Evolutionary conservation across 2,113 vertebrate genomes (phyloP).

Genomic region (Nicator chloris): DNA sequence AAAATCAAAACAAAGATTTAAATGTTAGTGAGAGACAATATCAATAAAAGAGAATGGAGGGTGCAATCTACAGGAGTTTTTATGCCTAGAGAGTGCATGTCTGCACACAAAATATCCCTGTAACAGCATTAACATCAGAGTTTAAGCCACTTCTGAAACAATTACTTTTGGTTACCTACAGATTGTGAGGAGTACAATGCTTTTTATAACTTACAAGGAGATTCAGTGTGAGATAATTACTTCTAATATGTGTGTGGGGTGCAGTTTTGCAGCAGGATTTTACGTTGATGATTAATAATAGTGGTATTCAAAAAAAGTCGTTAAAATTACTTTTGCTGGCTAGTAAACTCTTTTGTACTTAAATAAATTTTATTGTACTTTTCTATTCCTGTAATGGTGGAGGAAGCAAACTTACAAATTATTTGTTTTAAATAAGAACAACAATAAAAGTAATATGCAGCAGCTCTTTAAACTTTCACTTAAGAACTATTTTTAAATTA

Average conservation of each 20-base stretch:
- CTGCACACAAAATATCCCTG: background rate
- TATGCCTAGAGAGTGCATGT: background rate
- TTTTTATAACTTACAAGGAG: background rate
- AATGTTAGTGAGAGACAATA: background rate
- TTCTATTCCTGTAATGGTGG: background rate
- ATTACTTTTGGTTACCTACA: background rate
- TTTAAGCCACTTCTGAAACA: background rate
- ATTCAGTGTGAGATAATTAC: background rate
- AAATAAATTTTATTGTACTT: background rate
- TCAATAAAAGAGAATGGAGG: background rate
- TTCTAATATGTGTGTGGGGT: background rate
- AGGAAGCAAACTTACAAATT: background rate
- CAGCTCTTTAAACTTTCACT: conserved; percentile 51
- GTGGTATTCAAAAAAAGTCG: background rate
- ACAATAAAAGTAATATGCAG: conserved; percentile 3
- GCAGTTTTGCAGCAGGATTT: background rate
- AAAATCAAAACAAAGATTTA: background rate
- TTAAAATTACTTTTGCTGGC: background rate
- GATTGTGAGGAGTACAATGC: background rate
- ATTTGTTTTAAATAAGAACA: background rate
- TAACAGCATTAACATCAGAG: background rate
- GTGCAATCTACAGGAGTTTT: background rate
- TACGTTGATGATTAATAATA: background rate
- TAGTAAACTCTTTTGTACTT: background rate
- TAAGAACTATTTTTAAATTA: conserved; percentile 35